These are phyloP conservation scores for Kryptopterus vitreolus DNA, from an alignment of 2,797 vertebrate genomes.

Conservation along the genomic window DNA sequence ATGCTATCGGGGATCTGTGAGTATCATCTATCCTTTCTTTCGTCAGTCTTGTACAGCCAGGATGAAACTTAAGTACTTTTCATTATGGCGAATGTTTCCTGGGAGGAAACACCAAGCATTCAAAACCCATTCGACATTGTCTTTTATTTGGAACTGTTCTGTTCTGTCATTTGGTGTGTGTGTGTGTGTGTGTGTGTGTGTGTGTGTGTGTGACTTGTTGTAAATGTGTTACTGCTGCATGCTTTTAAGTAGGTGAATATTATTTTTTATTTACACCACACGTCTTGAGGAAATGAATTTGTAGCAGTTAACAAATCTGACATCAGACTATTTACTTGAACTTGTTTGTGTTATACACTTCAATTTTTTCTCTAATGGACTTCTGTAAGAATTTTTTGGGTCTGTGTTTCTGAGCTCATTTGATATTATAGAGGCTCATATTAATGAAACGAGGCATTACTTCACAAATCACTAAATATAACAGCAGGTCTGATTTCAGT, in stretches of 20 bases:
- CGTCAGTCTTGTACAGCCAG: background rate
- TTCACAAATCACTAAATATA: background rate
- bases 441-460: background rate
- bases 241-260: background rate
- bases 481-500: slow-evolving; percentile 1
- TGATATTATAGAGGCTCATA: background rate
- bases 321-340: background rate
- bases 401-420: background rate
- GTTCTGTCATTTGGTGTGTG: background rate
- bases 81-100: slow-evolving; percentile 1
- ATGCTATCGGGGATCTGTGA: slow-evolving; percentile 73
- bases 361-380: background rate
- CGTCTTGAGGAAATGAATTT: background rate
- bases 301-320: background rate
- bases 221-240: background rate
- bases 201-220: background rate
- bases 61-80: slow-evolving; percentile 1
- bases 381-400: background rate
- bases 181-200: too few species aligned
- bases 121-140: background rate
- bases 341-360: background rate
- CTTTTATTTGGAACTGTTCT: background rate
- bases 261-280: background rate
- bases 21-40: slow-evolving; percentile 39
- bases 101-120: background rate